phyloP scores from a whole-genome alignment of 2,113 vertebrate species.

The Acanthochromis polyacanthus region DNA sequence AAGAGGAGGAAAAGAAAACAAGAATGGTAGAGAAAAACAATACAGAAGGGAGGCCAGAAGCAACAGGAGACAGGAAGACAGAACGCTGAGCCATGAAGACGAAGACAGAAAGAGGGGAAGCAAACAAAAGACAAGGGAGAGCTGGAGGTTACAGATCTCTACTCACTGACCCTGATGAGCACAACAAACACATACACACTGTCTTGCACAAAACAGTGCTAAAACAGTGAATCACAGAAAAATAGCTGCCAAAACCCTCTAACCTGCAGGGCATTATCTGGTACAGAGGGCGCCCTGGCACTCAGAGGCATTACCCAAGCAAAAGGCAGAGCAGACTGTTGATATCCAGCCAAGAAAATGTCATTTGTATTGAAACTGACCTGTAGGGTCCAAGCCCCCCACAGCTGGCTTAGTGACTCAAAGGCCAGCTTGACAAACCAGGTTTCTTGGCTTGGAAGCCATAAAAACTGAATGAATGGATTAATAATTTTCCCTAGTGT shows the following conservation, averaged over 20 bases:
- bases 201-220: conserved; percentile 40
- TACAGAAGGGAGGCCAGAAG: conserved; percentile 29
- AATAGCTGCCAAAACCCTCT: conserved; percentile 64
- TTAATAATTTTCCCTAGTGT: background rate
- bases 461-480: conserved; percentile 27
- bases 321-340: conserved; percentile 49
- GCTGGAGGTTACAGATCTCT: conserved; percentile 45
- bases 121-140: conserved; percentile 35
- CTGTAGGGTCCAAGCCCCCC: conserved; percentile 27
- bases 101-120: conserved; percentile 29
- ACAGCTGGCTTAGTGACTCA: conserved; percentile 44
- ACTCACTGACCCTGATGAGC: conserved; percentile 53
- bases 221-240: conserved; percentile 57
- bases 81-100: conserved; percentile 27
- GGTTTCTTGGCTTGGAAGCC: background rate
- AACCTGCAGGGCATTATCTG: conserved; percentile 60
- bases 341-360: conserved; percentile 61
- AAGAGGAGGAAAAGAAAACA: conserved; percentile 20
- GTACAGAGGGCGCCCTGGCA: conserved; percentile 52
- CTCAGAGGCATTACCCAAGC: conserved; percentile 45
- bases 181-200: conserved; percentile 40
- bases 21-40: conserved; percentile 16
- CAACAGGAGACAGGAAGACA: conserved; percentile 21
- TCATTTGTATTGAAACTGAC: conserved; percentile 55
- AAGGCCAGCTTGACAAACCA: conserved; percentile 22